Evolutionary conservation across 2,113 vertebrate genomes (phyloP).

Genomic region (Saguinus imperator): DNA sequence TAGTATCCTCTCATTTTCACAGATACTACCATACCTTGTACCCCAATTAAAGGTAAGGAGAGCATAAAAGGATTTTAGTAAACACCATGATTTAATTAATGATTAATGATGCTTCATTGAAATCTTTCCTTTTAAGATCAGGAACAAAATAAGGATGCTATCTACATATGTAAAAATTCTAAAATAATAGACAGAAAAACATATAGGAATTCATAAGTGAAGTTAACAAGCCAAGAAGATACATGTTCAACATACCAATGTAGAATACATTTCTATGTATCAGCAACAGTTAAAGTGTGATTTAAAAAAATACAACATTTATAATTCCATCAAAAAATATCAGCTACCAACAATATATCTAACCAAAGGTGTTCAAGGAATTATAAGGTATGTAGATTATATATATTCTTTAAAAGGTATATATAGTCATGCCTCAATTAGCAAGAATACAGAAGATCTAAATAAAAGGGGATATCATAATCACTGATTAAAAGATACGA

Average conservation of each 20-base stretch:
- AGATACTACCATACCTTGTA: too few relatives aligned
- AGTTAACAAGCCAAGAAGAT: background rate
- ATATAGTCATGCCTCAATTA: background rate
- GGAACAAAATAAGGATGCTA: background rate
- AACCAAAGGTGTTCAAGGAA: background rate
- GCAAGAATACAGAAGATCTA: background rate
- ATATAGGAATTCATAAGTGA: background rate
- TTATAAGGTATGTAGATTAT: background rate
- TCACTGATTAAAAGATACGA: background rate
- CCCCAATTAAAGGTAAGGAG: background rate
- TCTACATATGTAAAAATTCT: background rate
- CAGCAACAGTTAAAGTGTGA: background rate
- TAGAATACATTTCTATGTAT: background rate
- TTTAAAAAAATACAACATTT: background rate
- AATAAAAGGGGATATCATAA: background rate
- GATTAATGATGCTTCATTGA: background rate
- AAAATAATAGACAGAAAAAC: background rate
- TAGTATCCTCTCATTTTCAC: background rate
- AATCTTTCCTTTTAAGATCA: background rate
- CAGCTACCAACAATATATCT: background rate
- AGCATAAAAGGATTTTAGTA: background rate
- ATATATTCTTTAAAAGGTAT: background rate
- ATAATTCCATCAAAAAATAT: background rate
- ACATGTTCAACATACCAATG: background rate
- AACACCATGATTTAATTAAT: background rate